Percentiles rank a stretch among this genome's conserved stretches.
Evolutionary conservation across 1,140 invertebrate species (phyloP).

Genomic region (Megalonaias nervosa): DNA sequence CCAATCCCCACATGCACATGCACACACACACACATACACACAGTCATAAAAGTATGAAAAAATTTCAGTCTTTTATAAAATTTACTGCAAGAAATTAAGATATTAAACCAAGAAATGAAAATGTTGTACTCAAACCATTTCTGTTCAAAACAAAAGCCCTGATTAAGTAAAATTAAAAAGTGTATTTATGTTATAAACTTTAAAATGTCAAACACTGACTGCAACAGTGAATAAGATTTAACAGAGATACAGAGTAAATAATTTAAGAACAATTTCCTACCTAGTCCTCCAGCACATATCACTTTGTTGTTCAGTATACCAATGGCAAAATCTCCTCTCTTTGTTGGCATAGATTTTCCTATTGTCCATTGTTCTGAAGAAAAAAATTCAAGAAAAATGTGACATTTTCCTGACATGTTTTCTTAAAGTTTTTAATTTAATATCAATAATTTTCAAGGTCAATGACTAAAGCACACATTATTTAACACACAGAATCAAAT

Average conservation of each 20-base stretch:
- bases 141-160: background rate
- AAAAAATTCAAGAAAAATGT: background rate
- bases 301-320: slow-evolving; percentile 57
- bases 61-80: too few relatives aligned
- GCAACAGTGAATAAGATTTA: background rate
- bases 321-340: slow-evolving; percentile 66
- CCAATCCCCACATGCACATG: too few relatives aligned
- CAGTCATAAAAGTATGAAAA: too few relatives aligned
- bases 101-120: background rate
- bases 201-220: too few relatives aligned
- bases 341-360: slow-evolving; percentile 58
- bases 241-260: background rate
- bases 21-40: too few relatives aligned
- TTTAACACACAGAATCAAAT: too few relatives aligned
- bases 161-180: background rate
- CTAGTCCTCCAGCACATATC: slow-evolving; percentile 67
- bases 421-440: too few relatives aligned
- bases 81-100: too few relatives aligned
- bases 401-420: too few relatives aligned
- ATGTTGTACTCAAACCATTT: background rate
- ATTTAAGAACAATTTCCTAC: slow-evolving; percentile 39
- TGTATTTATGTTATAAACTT: background rate
- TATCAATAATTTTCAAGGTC: too few relatives aligned
- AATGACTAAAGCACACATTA: too few relatives aligned
- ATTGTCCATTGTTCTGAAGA: slow-evolving; percentile 61